A percentile compares a stretch with the other conserved stretches of the same genome.
These are phyloP conservation scores for Choloepus hoffmanni DNA, from an alignment of 2,113 vertebrate species.

Conservation along the genomic window DNA sequence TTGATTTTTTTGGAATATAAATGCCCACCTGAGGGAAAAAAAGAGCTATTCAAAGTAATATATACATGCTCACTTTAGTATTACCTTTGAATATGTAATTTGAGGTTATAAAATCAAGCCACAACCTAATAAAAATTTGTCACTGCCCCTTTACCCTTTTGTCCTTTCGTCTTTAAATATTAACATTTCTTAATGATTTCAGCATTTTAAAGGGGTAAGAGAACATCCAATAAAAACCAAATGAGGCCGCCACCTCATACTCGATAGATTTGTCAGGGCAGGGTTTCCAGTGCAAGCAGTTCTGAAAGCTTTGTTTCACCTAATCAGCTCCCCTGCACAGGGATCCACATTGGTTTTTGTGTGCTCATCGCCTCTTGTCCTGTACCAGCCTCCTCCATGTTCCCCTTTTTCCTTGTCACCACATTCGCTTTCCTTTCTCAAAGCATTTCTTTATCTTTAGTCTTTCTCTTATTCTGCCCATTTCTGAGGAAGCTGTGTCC, in stretches of 20 bases:
- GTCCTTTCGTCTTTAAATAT: neutral
- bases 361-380: rapidly evolving
- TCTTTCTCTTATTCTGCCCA: neutral
- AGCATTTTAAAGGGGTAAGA: neutral
- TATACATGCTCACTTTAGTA: neutral
- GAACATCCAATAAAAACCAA: neutral
- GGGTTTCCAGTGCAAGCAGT: rapidly evolving
- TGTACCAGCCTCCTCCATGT: too few species aligned
- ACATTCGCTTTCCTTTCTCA: neutral
- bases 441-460: neutral
- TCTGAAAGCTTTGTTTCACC: neutral
- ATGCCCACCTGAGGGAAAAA: neutral
- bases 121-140: neutral
- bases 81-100: rapidly evolving
- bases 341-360: neutral
- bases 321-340: neutral
- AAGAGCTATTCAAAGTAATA: slow-evolving; percentile 37
- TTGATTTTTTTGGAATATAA: slow-evolving; percentile 52
- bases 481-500: neutral
- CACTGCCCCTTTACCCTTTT: neutral
- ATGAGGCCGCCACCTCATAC: rapidly evolving
- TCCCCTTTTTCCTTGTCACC: neutral
- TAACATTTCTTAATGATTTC: neutral
- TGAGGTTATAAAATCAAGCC: neutral
- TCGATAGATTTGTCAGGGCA: too few species aligned